Base-by-base conservation (phyloP, 2,113 vertebrate genomes). In the Chionomys nivalis region DNA sequence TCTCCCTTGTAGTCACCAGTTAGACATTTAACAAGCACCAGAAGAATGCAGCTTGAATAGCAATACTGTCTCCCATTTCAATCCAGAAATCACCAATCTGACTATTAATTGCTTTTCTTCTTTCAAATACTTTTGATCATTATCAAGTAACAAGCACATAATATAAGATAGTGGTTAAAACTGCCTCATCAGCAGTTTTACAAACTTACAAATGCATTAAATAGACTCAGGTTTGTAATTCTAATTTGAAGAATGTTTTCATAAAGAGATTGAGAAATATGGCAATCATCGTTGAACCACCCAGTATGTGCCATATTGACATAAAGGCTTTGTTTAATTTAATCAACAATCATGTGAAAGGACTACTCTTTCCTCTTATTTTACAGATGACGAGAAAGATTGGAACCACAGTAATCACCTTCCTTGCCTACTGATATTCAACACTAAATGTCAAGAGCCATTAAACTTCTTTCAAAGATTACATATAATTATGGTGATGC, bases 81-180 rank as follows among this genome's bases (percentile, higher is more conserved):
- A 98, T 97, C 96, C 90, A 89, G 72, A 97, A 98, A 98, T 97
- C 97, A 97, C 97, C 63, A 95, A 39, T 96, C 96, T 97, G 97
- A 97, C 92, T 91, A 97, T 93, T 93, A 96, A 58, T 94, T 95
- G 86, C 31, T 93, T 79, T 93, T 98, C 97, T 81, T 95, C 77
- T 97, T 97, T 97, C 73, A 93, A 94, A 96, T 94, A 94, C 49
- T 90, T 96, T 96, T 66, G 96, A 97, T 94, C 94, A 91, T 16
- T 95, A 52, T 42, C 23, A 95, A 77, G 31, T 76, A 91, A 86
- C 77, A 97, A 82, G 70, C 86, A 2, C 26, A 70, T 65, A 89
- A 94, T 68, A 86, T 55, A 78, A 95, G 9, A 85, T 89, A 82
- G 33, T 90, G 10, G 61, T 63, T 79, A 79, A 94, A 95, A 95